Base-by-base conservation (phyloP, 2,888 invertebrate species). In the Tetheella fluctuosa region DNA sequence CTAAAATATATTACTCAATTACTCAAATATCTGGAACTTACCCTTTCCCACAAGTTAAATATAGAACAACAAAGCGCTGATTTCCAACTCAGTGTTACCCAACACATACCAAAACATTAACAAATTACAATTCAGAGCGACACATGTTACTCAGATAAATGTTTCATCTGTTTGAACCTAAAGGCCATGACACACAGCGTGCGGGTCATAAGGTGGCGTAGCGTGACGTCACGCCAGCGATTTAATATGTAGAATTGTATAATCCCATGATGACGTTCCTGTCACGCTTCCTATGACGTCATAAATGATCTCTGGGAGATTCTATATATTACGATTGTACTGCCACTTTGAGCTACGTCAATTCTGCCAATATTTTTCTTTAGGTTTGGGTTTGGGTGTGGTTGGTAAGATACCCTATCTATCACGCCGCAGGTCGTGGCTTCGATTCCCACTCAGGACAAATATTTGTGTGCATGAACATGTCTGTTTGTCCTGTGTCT, bases 71-170 rank as follows among this genome's bases (percentile, higher is more conserved):
- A 42, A 17, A n/a, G 42, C 42, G 42, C 42, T 42, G 10, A 42
- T 42, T 42, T 20, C 20, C 1, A 20, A 48, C 48, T 48, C 20
- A 48, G 20, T 48, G 48, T 7, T 20, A 20, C 20, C 17, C 20
- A 48, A 17, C 48, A 48, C 42, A 39, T 39, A 42, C 8, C 30
- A 34, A 13, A 48, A 48, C 48, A 48, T 48, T 48, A 8, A 48
- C 48, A 48, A 48, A 48, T 48, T 48, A 48, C 48, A 54, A 54
- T 55, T 55, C 55, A 55, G 48, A 37, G 23, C 55, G 34, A 37
- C 55, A 55, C 55, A 15, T 25, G 23, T 55, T 55, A 23, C 34
- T 34, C 13, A 34, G 23, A 55, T 55, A 34, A 37, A 55, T 55
- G 34, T 20, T 55, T 34, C 55, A 55, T 55, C 34, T 55, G 37